Base-by-base conservation (phyloP, 1,140 invertebrate genomes). In the Ridgeia piscesae region DNA sequence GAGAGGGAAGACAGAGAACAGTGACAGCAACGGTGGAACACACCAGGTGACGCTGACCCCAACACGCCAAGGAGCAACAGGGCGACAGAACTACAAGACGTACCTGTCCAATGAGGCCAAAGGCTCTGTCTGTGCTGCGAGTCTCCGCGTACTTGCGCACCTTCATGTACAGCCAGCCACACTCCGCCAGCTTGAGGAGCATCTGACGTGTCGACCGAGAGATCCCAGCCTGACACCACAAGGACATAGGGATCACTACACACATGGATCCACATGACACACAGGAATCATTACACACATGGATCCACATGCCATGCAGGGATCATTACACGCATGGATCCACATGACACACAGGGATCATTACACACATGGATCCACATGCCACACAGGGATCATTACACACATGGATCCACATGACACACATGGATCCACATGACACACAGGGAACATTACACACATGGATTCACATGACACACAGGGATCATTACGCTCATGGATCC, bases 121-220 rank as follows among this genome's bases (percentile, higher is more conserved):
- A 96, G 94, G 96, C 95, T 93, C 94, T 95, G 92, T 96, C 96
- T 33, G 94, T 94, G 92, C 94, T 96, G 96, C 96, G 97, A 93
- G 95, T 94, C 48, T 97, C 96, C 91, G 97, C 97, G 95, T 97
- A 97, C 93, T 97, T 96, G 89, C 97, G 96, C 34, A 99, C 97
- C 93, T 97, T 96, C 95, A 98, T 98, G 95, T 98, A 98, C 92
- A 99, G 96, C 96, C 98, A 98, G 2, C 98, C 98, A 88, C 99
- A 96, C 95, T 99, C 98, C 4, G 98, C 97, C 14, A 99, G 96
- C 91, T 98, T 97, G 27, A 97, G 95, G 9, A 98, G 96, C 89
- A 97, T 94, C 34, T 96, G 94, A 91, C 95, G 94, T 27, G 95
- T 92, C 35, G 96, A 93, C 95, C 96, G 95, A 33, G 96, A 95